Base-by-base conservation (phyloP, 2,888 invertebrate genomes). In the Cecidostiba fungosa region DNA sequence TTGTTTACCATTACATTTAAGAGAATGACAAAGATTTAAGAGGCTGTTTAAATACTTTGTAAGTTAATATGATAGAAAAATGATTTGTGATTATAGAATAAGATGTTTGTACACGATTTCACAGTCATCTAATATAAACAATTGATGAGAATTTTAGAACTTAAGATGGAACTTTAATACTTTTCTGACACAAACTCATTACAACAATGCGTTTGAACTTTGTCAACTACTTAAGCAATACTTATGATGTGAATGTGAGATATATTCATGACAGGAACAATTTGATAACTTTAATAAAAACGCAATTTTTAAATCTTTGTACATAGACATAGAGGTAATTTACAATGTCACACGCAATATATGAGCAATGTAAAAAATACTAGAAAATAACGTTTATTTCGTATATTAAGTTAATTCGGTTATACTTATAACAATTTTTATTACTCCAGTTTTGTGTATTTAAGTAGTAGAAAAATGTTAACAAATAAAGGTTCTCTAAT, bases 31-130 rank as follows among this genome's bases (percentile, higher is more conserved):
- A 80, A 76, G 29, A 73, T 59, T 47, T 80, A 78, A 54, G 80
- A 81, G 80, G 77, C 80, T 81, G 66, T 73, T 36, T 8, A 77
- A 82, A 36, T 86, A 81, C 59, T 62, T 76, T 47, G 0, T 76
- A 85, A 76, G 59, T 73, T 39, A 39, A 72, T 29, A 29, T 5
- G 8, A 43, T 82, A 81, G n/a, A 47, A 74, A 12, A 66, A 81
- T 23, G 50, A 29, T 54, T 79, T n/a, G 77, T 81, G 77, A 85
- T 70, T 79, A 5, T 72, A 81, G 36, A 62, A 0, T 77, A 72
- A 70, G 47, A 62, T 2, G 26, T 82, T 85, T 69, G 6, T 81
- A 72, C 43, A 70, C 47, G 36, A 77, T 47, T 69, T 70, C 19
- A 62, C n/a, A 47, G 26, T 77, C 14, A 23, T 47, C 73, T 54